Evolutionary conservation across 2,113 vertebrate species (phyloP).

Genomic region (Toxostoma redivivum): DNA sequence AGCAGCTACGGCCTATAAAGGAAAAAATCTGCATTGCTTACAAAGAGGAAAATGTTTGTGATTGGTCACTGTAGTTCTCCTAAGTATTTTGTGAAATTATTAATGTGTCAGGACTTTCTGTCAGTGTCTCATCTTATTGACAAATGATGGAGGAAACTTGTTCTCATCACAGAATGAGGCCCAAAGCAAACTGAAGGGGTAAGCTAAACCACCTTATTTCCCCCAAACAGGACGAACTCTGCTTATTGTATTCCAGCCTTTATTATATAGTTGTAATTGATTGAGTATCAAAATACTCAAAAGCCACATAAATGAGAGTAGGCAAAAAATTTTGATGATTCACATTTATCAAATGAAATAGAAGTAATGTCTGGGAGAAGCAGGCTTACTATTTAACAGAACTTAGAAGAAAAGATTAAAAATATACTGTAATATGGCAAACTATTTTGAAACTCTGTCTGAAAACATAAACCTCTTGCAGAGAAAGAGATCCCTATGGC

Average conservation of each 20-base stretch:
- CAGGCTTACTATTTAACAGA: neutral
- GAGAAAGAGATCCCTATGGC: neutral
- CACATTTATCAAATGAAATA: neutral
- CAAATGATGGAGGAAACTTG: neutral
- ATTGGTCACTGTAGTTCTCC: neutral
- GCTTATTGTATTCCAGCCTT: neutral
- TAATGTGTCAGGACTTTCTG: neutral
- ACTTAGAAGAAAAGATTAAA: neutral
- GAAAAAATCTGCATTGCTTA: neutral
- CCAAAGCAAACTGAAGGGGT: neutral
- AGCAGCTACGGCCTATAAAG: neutral
- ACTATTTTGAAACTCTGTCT: neutral
- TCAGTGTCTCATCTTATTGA: neutral
- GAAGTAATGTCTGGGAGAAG: neutral
- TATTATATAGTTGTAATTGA: neutral
- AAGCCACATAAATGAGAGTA: neutral
- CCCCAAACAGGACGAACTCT: neutral
- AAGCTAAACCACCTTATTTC: neutral
- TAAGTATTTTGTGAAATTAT: neutral
- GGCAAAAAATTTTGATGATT: neutral
- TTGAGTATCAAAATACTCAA: too few species aligned
- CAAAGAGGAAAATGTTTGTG: neutral
- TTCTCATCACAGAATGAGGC: neutral
- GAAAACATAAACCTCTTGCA: neutral
- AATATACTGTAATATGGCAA: neutral